phyloP scores from a whole-genome alignment of 2,888 invertebrate genomes.

The Epiblema foenella region DNA sequence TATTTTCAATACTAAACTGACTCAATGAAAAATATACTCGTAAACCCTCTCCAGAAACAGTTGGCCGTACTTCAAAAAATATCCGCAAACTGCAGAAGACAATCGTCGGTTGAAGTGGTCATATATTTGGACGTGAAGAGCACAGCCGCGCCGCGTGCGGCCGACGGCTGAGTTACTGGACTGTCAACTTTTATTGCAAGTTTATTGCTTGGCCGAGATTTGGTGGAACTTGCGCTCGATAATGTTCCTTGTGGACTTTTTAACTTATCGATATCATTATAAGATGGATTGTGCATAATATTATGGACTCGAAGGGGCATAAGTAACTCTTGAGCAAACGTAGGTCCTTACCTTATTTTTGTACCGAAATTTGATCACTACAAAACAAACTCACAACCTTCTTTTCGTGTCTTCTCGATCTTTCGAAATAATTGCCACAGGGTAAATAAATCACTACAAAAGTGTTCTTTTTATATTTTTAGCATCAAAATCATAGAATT shows the following conservation, averaged over 20 bases:
- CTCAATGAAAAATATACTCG: not conserved
- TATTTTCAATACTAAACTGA: not conserved
- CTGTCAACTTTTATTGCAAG: slow-evolving; percentile 18
- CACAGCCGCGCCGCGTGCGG: slow-evolving; percentile 65
- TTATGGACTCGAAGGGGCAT: too few relatives aligned
- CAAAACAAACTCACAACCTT: too few relatives aligned
- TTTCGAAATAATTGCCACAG: too few relatives aligned
- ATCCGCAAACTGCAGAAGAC: slow-evolving; percentile 47
- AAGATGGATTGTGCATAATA: too few relatives aligned
- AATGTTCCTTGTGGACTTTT: not conserved
- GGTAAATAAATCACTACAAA: too few relatives aligned
- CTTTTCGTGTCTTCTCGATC: too few relatives aligned
- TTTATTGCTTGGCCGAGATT: slow-evolving; percentile 58
- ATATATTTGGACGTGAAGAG: slow-evolving; percentile 66
- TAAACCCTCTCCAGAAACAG: not conserved
- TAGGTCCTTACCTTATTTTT: too few relatives aligned
- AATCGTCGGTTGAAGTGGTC: slow-evolving; percentile 61
- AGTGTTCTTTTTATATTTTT: too few relatives aligned
- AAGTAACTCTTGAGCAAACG: too few relatives aligned
- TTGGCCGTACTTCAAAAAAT: slow-evolving; percentile 40
- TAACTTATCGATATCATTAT: not conserved
- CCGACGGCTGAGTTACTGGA: slow-evolving; percentile 71
- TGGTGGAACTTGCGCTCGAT: not conserved
- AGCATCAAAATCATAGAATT: too few relatives aligned
- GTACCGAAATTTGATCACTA: too few relatives aligned